These are phyloP conservation scores for Callyntrura guangdongensis DNA, from an alignment of 2,888 invertebrate genomes.

Conservation along the genomic window DNA sequence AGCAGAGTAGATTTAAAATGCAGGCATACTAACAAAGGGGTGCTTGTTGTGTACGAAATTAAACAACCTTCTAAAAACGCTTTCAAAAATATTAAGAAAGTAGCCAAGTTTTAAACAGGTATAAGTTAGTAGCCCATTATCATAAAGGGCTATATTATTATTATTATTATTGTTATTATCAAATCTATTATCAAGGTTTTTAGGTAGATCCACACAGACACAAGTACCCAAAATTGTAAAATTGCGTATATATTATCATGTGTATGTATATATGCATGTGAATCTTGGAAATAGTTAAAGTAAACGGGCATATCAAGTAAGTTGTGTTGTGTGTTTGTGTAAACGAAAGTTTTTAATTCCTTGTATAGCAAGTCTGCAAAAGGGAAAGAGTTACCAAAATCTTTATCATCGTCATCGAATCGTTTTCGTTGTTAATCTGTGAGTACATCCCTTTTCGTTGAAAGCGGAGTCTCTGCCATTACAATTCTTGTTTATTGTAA, in stretches of 20 bases:
- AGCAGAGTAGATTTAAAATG: background rate
- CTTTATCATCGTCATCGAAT: slow-evolving; percentile 15
- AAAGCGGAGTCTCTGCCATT: background rate
- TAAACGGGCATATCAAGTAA: slow-evolving; percentile 13
- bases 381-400: slow-evolving; percentile 15
- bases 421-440: background rate
- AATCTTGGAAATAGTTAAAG: background rate
- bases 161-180: background rate
- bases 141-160: background rate
- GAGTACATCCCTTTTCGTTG: background rate
- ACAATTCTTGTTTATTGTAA: background rate
- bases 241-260: background rate
- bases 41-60: background rate
- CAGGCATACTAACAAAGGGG: background rate
- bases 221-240: background rate
- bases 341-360: slow-evolving; percentile 37
- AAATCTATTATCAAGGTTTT: background rate
- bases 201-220: no score
- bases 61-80: background rate
- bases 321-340: background rate
- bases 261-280: no score
- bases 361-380: background rate
- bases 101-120: slow-evolving; percentile 8
- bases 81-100: slow-evolving; percentile 48
- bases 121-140: background rate